These are phyloP conservation scores for Globicephala melas DNA, from an alignment of 2,113 vertebrate genomes.

Conservation along the genomic window DNA sequence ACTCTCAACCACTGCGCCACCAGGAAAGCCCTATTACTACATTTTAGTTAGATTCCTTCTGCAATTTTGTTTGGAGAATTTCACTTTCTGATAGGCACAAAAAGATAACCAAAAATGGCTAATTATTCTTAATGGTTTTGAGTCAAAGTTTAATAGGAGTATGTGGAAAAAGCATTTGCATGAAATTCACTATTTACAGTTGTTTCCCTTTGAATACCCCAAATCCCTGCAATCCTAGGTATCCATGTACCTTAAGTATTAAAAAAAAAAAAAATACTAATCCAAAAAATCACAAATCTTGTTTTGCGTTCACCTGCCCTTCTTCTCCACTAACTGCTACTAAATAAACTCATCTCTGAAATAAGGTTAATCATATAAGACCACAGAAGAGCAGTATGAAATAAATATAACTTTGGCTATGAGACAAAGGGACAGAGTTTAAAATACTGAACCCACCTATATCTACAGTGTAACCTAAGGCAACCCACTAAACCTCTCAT, in stretches of 20 bases:
- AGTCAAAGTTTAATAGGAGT: not conserved
- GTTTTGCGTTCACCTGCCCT: not conserved
- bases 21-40: not conserved
- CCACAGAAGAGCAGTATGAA: not conserved
- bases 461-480: not conserved
- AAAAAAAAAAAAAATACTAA: not conserved
- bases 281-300: constrained; percentile 16
- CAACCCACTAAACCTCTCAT: not conserved
- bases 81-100: constrained; percentile 4
- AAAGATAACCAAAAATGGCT: not conserved
- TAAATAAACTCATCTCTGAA: constrained; percentile 12
- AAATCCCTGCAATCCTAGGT: not conserved
- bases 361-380: not conserved
- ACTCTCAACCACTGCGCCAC: too few relatives aligned
- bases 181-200: not conserved
- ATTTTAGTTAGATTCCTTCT: constrained; percentile 2
- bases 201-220: not conserved
- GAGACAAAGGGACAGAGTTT: not conserved
- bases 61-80: not conserved
- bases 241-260: not conserved
- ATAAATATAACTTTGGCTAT: not conserved
- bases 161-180: not conserved
- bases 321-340: not conserved
- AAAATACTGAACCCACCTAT: not conserved
- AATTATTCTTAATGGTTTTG: not conserved